Evolutionary conservation across 2,797 vertebrate species (phyloP).

Genomic region (Melanogrammus aeglefinus): DNA sequence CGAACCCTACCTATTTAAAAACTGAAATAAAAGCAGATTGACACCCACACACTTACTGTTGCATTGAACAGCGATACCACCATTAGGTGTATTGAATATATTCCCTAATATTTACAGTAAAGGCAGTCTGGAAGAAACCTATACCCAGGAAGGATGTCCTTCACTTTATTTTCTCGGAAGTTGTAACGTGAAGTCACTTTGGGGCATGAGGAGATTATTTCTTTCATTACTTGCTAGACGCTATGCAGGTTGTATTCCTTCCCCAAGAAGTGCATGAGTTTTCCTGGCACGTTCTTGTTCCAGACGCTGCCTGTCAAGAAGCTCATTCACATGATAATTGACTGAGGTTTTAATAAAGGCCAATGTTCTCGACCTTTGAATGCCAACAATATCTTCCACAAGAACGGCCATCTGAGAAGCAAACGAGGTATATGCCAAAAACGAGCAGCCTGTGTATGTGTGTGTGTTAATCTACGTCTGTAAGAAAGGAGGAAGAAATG

Average conservation of each 20-base stretch:
- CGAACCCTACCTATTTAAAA: not conserved
- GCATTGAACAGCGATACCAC: not conserved
- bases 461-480: not conserved
- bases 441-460: conserved; percentile 29
- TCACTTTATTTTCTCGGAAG: not conserved
- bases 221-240: not conserved
- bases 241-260: conserved; percentile 34
- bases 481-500: not conserved
- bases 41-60: not conserved
- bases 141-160: not conserved
- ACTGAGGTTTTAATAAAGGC: conserved; percentile 60
- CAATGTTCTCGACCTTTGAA: conserved; percentile 65
- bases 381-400: conserved; percentile 50
- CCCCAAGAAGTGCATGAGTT: conserved; percentile 26
- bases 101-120: not conserved
- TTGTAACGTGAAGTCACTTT: not conserved
- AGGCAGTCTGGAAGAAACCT: not conserved
- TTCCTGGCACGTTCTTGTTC: conserved; percentile 32
- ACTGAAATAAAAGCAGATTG: not conserved
- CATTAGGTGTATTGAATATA: not conserved
- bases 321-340: conserved; percentile 51
- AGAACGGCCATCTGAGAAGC: not conserved
- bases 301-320: conserved; percentile 41
- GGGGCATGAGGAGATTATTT: not conserved
- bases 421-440: not conserved